Evolutionary conservation across 2,113 vertebrate genomes (phyloP), one percentile per base, ranked within the genome.

Genomic region (Agelaius phoeniceus): DNA sequence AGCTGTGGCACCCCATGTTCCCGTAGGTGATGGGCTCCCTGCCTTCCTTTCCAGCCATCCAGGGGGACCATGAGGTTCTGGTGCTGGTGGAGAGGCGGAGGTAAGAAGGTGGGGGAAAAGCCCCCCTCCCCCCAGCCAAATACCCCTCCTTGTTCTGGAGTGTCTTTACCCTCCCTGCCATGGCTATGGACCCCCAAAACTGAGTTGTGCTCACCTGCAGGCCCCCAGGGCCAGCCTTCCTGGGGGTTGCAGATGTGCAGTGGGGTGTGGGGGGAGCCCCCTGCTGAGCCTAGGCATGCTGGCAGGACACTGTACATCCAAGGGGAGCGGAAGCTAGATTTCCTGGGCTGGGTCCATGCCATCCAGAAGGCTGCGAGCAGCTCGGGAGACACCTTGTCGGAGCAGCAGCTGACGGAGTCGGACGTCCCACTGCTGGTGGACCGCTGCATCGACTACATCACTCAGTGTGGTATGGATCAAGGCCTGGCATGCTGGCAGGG

Each of bases 61-160:
- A 99, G 57, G 98, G 98, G 48, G 99, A 99, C 74, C 98, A 97
- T 6, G 99, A 99, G 39, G 99, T 99, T 68, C 98, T 99, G 73
- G 99, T 99, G 81, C 97, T 99, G 96, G 99, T 99, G 96, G 99
- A 99, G 96, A 98, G 97, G 61, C 98, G 99, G 59, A 99, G 99
- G 99, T 99, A 86, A 97, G 74, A 69, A 12, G 30, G 1, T 7
- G 10, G 12, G 9, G 20, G 19, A 68, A 46, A 44, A 18, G 9
- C 13, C 3, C 26, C 10, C 20, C 9, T 33, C 14, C 28, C 28
- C 8, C 6, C 55, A 44, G 31, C 30, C 28, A 52, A 72, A 39
- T 18, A 84, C 4, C 35, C 35, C 13, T 37, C 6, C 11, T 11
- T 15, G 4, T 43, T 58, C 31, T 20, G 54, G 16, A 33, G 13